phyloP scores from a whole-genome alignment of 2,113 vertebrate genomes.

The Heterotilapia buettikoferi region DNA sequence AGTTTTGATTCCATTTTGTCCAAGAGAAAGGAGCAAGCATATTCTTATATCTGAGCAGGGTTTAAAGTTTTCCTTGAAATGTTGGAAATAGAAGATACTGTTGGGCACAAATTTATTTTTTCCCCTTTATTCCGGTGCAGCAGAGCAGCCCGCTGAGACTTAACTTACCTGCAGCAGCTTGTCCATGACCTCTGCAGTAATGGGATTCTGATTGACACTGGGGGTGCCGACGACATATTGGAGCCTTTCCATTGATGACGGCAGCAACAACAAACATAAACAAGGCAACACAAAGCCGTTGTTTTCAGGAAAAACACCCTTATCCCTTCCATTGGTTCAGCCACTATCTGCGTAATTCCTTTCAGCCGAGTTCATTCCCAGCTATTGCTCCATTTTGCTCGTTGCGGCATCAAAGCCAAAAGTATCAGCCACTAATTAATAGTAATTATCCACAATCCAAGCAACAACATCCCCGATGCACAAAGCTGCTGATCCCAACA shows the following conservation, averaged over 20 bases:
- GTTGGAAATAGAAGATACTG: constrained; percentile 16
- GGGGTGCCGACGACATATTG: constrained; percentile 3
- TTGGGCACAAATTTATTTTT: constrained; percentile 31
- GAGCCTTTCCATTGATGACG: not conserved
- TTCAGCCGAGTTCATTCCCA: not conserved
- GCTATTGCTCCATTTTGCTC: constrained; percentile 3
- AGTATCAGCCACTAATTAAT: constrained; percentile 64
- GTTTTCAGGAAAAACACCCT: not conserved
- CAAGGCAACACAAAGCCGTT: not conserved
- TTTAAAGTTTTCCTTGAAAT: constrained; percentile 51
- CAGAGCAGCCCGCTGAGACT: not conserved
- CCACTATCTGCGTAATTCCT: not conserved
- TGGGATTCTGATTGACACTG: constrained; percentile 60
- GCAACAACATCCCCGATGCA: constrained; percentile 40
- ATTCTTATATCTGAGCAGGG: constrained; percentile 21
- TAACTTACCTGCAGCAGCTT: constrained; percentile 33
- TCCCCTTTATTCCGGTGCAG: constrained; percentile 36
- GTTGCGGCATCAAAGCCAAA: constrained; percentile 31
- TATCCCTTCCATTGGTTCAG: not conserved
- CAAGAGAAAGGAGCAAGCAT: constrained; percentile 2
- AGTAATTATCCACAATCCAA: constrained; percentile 62
- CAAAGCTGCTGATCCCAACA: constrained; percentile 58
- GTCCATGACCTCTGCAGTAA: constrained; percentile 65
- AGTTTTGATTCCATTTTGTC: constrained; percentile 40
- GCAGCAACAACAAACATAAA: constrained; percentile 10